Base-by-base conservation (phyloP, 2,797 vertebrate species). In the Macropus fuliginosus region DNA sequence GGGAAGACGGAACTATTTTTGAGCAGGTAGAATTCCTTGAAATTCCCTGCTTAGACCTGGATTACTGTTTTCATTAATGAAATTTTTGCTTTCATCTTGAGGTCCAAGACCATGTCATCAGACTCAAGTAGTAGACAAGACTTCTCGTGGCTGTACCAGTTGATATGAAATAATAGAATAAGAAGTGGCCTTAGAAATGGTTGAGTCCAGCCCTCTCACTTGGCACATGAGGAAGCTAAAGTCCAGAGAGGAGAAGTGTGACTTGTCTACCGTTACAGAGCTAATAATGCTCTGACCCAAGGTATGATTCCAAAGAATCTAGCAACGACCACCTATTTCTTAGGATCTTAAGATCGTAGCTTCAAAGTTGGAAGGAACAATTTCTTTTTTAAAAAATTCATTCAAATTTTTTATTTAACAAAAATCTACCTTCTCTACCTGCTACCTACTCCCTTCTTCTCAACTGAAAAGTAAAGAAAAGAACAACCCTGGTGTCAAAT, bases 1-100 rank as follows among this genome's bases (percentile, higher is more conserved):
- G 81, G 56, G 52, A 62, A 90, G 52, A 56, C 21, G 40, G 40
- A 50, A 59, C 31, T 66, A 21, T 92, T 55, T 95, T 54, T 87
- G 55, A 55, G 52, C 34, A 57, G 40, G 93, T 96, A 24, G 55
- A 93, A 31, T 91, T 94, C 93, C 91, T 93, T n/a, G 54, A 89
- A 93, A 54, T 4, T 28, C 18, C 56, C 31, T 27, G 24, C 46
- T 93, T 29, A 34, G 18, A 46, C 9, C 28, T 56, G 59, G 46
- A 87, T 66, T 74, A 52, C 40, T 10, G 54, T 50, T 87, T 34
- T 46, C 93, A 0, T 94, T 89, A 57, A n/a, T 56, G 93, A 93
- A 56, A 28, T 50, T n/a, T n/a, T 4, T n/a, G 1, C 29, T 94
- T 34, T 89, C 24, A 87, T 87, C 3, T 87, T 27, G 31, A 87